Conservation (phyloP, 2,888 invertebrate genomes). For the Sturmia bella region DNA sequence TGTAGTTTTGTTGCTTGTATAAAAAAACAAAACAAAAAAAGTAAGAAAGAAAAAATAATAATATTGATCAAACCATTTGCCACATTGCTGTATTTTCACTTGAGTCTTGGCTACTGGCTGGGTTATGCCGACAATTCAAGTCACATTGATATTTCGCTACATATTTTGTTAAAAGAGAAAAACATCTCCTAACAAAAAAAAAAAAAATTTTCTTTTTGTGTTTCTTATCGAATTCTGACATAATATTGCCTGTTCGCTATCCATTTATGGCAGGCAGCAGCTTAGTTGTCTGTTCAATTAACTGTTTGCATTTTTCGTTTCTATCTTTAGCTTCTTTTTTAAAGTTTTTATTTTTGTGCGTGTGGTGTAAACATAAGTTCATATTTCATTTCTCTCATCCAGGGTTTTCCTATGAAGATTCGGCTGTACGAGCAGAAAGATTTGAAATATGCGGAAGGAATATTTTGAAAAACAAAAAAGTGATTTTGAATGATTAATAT, state of each 20-base stretch:
- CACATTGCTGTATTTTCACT: neutral
- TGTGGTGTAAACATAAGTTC: constrained; percentile 21
- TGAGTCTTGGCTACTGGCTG: constrained; percentile 15
- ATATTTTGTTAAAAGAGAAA: neutral
- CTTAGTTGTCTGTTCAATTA: constrained; percentile 60
- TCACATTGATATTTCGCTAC: constrained; percentile 12
- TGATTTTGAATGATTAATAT: too few relatives aligned
- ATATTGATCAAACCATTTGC: constrained; percentile 27
- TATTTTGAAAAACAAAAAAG: too few relatives aligned
- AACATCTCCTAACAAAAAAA: neutral
- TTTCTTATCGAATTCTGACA: constrained; percentile 60
- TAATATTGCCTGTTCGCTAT: constrained; percentile 66
- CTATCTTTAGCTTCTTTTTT: constrained; percentile 8
- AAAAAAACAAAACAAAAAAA: constrained; percentile 13
- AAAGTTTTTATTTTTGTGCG: constrained; percentile 8
- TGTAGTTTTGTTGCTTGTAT: constrained; percentile 11
- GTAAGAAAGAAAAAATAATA: neutral
- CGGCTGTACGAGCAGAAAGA: neutral
- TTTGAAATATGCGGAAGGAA: too few relatives aligned
- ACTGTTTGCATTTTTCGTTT: constrained; percentile 43
- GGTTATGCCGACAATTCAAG: constrained; percentile 31
- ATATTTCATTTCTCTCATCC: neutral
- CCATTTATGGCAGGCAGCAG: constrained; percentile 60
- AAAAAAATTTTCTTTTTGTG: neutral
- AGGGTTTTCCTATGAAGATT: neutral